Evolutionary conservation across 2,113 vertebrate genomes (phyloP).

Genomic region (Collichthys lucidus): DNA sequence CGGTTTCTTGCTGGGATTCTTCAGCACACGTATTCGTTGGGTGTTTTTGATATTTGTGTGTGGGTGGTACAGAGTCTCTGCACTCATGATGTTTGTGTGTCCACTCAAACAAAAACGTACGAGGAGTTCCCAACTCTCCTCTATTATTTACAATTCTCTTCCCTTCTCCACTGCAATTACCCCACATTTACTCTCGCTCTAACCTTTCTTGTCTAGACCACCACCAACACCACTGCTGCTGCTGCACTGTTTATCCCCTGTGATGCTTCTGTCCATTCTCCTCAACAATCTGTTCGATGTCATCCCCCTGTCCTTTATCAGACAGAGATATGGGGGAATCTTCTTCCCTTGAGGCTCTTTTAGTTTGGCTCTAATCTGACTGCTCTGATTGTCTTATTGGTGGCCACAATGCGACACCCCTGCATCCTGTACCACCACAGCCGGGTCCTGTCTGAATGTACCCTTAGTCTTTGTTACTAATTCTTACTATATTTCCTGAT

Average conservation of each 20-base stretch:
- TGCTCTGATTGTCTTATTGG: no score
- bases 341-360: slow-evolving; percentile 41
- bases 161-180: slow-evolving; percentile 55
- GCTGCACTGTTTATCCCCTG: slow-evolving; percentile 17
- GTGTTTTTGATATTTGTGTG: slow-evolving; percentile 17
- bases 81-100: slow-evolving; percentile 1
- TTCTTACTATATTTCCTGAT: background rate
- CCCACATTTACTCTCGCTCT: slow-evolving; percentile 47
- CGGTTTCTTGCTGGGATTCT: slow-evolving; percentile 17
- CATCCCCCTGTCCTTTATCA: slow-evolving; percentile 32
- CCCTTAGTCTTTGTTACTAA: background rate
- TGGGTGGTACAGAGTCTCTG: slow-evolving; percentile 23
- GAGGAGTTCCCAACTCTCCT: slow-evolving; percentile 70
- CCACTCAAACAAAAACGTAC: slow-evolving; percentile 38
- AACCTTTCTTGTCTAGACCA: slow-evolving; percentile 44
- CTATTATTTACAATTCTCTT: slow-evolving; percentile 76
- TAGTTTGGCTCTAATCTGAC: slow-evolving; percentile 20
- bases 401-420: no score
- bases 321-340: slow-evolving; percentile 47
- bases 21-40: slow-evolving; percentile 11
- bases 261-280: slow-evolving; percentile 14
- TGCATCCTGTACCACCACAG: no score
- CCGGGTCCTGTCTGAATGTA: no score
- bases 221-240: slow-evolving; percentile 17
- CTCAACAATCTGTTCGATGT: slow-evolving; percentile 24